Evolutionary conservation across 2,888 invertebrate species (phyloP).

Genomic region (Sphaeridia pumilis): DNA sequence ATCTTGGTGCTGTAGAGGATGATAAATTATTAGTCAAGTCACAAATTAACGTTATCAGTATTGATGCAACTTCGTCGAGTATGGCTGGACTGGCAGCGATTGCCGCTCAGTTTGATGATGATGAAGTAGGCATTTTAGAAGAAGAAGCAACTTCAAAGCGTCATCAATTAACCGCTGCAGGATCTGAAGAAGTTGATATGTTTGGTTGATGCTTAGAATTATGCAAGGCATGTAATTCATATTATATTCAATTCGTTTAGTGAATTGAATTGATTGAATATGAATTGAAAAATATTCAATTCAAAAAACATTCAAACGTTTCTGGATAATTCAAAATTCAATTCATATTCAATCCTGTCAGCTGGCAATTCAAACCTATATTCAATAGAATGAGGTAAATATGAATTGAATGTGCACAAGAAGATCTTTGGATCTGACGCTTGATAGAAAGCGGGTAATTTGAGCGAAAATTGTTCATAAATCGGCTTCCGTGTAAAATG

Average conservation of each 20-base stretch:
- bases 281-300: background rate
- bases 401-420: too few relatives aligned
- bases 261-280: background rate
- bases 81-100: slow-evolving; percentile 26
- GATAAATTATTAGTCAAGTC: background rate
- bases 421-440: too few relatives aligned
- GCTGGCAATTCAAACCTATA: too few relatives aligned
- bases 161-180: background rate
- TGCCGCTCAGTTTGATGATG: slow-evolving; percentile 28
- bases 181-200: slow-evolving; percentile 11
- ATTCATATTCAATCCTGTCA: too few relatives aligned
- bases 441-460: too few relatives aligned
- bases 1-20: background rate
- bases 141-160: too few relatives aligned
- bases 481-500: too few relatives aligned
- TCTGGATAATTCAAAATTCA: background rate
- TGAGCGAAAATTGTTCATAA: too few relatives aligned
- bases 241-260: too few relatives aligned
- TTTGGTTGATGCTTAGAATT: background rate
- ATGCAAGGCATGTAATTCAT: background rate
- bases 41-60: slow-evolving; percentile 20
- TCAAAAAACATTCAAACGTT: background rate
- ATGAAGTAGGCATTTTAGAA: slow-evolving; percentile 5
- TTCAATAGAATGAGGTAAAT: too few relatives aligned
- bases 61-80: slow-evolving; percentile 23